Evolutionary conservation across 2,797 vertebrate species (phyloP), one percentile per base, ranked within the genome.

Genomic region (Prionace glauca): DNA sequence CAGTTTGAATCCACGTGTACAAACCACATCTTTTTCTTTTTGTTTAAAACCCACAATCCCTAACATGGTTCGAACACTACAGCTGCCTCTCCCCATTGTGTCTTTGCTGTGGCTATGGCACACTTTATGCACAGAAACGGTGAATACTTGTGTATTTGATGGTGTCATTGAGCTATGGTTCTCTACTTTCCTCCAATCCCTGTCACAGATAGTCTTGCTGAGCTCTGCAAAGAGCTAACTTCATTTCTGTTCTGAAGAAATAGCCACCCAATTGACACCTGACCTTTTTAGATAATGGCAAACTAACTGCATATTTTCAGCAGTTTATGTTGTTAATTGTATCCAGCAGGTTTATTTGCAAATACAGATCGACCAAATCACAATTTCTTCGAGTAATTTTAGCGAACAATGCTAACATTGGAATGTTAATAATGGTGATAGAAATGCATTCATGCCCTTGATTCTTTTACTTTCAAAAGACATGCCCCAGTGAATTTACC

Each of bases 261-360:
- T 41, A 84, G 41, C 79, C 36, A 41, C 16, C 36, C 36, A 41
- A 84, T 41, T 41, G 36, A 41, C 18, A 84, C 41, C 79, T 84
- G 79, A 84, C 79, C 79, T 84, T 41, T 84, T 84, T n/a, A 84
- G 79, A 41, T 41, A 84, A 84, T 84, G 79, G 41, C 79, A 84
- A 84, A 84, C 36, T 16, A 3, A 18, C 79, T 41, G 36, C 41
- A 18, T 41, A n/a, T 41, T 41, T 36, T 18, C 36, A 16, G n/a
- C 16, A 20, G 20, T 41, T 84, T 41, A 22, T 84, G 22, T 84
- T 41, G n/a, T 41, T 22, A 84, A 84, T 84, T 41, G 22, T 84
- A 5, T 84, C 36, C 36, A 5, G 36, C 79, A 84, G 18, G 36
- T 8, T 84, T 41, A 84, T 41, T 84, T 84, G 18, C 79, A 84